Evolutionary conservation across 64 coral and sea anemone genomes (phyloP).

Genomic region (Dendrophyllia cribrosa): DNA sequence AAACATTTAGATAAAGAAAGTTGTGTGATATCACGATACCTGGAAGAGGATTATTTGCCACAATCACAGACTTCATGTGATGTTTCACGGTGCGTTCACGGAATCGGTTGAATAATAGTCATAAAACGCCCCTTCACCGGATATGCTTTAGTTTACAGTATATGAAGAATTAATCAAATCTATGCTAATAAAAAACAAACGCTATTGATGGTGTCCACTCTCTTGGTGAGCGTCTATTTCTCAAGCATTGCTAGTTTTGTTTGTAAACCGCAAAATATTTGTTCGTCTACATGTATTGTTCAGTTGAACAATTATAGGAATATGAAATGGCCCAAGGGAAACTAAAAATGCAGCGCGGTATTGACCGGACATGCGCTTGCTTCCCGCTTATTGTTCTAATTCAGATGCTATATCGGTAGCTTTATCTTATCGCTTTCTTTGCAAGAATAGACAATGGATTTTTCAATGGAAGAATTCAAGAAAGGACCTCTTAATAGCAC

Average conservation of each 20-base stretch:
- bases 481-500: not conserved
- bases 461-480: not conserved
- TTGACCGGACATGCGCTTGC: not conserved
- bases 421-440: conserved; percentile 2
- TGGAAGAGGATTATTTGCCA: not conserved
- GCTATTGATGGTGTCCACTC: not conserved
- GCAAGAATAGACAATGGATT: not conserved
- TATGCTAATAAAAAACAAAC: conserved; percentile 26
- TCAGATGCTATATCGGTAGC: not conserved
- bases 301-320: not conserved
- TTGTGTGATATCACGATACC: not conserved
- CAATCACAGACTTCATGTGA: not conserved
- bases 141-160: not conserved
- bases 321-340: not conserved
- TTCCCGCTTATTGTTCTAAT: not conserved
- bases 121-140: not conserved
- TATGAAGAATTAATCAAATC: not conserved
- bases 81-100: too few relatives aligned
- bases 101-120: not conserved
- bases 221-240: not conserved
- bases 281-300: not conserved
- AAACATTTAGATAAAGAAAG: not conserved
- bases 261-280: conserved; percentile 33
- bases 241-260: not conserved
- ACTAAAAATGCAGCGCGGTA: not conserved